Evolutionary conservation across 2,888 invertebrate genomes (phyloP).

Genomic region (Hemicrepidius hirtus): DNA sequence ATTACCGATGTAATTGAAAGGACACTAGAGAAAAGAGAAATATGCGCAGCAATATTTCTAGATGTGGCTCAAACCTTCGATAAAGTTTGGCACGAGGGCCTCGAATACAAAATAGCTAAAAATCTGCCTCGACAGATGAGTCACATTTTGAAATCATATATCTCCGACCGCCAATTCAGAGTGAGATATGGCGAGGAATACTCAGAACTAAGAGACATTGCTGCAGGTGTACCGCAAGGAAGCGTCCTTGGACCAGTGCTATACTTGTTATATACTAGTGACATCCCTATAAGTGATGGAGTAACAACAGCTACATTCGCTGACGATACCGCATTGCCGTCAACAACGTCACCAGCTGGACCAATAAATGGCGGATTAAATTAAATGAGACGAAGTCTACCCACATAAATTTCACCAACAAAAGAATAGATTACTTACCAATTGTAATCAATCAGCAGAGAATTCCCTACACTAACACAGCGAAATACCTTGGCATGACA

Average conservation of each 20-base stretch:
- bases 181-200: constrained; percentile 39
- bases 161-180: constrained; percentile 41
- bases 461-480: constrained; percentile 44
- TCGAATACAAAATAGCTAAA: constrained; percentile 49
- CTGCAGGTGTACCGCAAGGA: constrained; percentile 52
- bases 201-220: constrained; percentile 42
- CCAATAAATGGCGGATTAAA: constrained; percentile 53
- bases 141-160: constrained; percentile 32
- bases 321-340: constrained; percentile 42
- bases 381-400: constrained; percentile 51
- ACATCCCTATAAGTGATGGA: constrained; percentile 41
- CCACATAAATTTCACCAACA: constrained; percentile 22
- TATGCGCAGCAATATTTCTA: constrained; percentile 51
- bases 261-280: constrained; percentile 43
- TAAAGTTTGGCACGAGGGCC: constrained; percentile 49
- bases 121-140: constrained; percentile 39
- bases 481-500: constrained; percentile 57
- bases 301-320: constrained; percentile 44
- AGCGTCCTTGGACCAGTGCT: constrained; percentile 46
- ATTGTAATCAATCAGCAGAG: constrained; percentile 41
- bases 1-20: constrained; percentile 45
- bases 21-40: constrained; percentile 49
- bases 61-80: constrained; percentile 51
- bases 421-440: constrained; percentile 13
- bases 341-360: constrained; percentile 42